Percentiles rank a stretch among this genome's conserved stretches.
Evolutionary conservation across 2,113 vertebrate genomes (phyloP).

Genomic region (Solenodon paradoxus): DNA sequence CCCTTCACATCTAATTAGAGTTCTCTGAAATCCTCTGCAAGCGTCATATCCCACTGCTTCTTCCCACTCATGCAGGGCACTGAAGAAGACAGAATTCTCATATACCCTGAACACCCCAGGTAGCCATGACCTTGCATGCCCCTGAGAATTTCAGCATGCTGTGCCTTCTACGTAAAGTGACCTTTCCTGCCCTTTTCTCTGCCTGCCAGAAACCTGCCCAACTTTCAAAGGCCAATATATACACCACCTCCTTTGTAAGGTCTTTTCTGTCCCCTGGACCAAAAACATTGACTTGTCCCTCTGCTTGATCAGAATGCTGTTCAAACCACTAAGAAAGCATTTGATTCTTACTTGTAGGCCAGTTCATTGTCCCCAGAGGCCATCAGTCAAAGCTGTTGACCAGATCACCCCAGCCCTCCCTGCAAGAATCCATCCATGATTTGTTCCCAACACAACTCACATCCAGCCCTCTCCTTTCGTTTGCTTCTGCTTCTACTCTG

Average conservation of each 20-base stretch:
- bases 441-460: rapidly evolving
- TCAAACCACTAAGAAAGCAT: not conserved
- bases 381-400: rapidly evolving
- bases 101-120: not conserved
- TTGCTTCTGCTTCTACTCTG: not conserved
- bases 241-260: not conserved
- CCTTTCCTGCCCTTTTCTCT: not conserved
- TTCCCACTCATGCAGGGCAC: not conserved
- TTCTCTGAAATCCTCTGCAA: not conserved
- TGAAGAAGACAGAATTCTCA: not conserved
- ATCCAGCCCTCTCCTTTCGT: not conserved
- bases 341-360: not conserved
- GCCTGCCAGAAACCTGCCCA: not conserved
- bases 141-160: rapidly evolving
- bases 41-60: not conserved
- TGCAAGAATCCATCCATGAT: too few relatives aligned
- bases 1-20: not conserved
- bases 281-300: not conserved
- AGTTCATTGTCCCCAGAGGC: rapidly evolving
- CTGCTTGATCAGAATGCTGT: not conserved
- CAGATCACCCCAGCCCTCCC: rapidly evolving
- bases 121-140: rapidly evolving
- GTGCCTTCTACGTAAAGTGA: not conserved
- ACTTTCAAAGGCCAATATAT: not conserved
- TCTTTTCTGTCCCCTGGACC: not conserved